These are phyloP conservation scores for Eremophila alpestris DNA, from an alignment of 2,797 vertebrate species.

Conservation along the genomic window DNA sequence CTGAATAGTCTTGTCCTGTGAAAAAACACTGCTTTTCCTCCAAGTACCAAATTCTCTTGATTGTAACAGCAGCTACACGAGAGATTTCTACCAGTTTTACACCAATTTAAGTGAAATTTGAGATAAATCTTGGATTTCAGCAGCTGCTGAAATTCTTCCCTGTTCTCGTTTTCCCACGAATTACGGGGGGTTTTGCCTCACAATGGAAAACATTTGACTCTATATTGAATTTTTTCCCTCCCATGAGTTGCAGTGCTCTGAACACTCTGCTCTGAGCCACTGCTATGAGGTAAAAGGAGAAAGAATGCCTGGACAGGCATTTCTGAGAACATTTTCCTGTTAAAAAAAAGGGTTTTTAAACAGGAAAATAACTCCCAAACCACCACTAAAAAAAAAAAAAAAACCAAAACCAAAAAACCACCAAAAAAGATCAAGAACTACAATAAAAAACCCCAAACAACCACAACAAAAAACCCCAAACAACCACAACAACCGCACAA, in stretches of 20 bases:
- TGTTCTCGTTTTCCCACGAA: fast-evolving
- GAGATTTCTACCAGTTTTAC: not conserved
- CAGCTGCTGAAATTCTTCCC: not conserved
- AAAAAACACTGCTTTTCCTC: not conserved
- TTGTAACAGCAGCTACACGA: not conserved
- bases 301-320: not conserved
- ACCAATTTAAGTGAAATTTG: not conserved
- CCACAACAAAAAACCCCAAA: too few relatives aligned
- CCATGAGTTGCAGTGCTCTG: not conserved
- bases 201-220: not conserved
- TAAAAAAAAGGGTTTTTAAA: not conserved
- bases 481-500: not conserved
- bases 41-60: not conserved
- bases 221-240: fast-evolving
- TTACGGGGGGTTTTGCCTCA: not conserved
- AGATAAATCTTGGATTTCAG: not conserved
- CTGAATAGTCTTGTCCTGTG: not conserved
- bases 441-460: not conserved
- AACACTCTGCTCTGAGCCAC: not conserved
- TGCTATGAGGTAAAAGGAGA: not conserved
- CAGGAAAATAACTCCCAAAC: too few relatives aligned
- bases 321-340: not conserved
- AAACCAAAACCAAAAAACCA: too few relatives aligned
- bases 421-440: too few relatives aligned
- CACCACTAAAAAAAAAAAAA: too few relatives aligned